A percentile compares a stretch with the other conserved stretches of the same genome.
Conservation (phyloP, 2,888 invertebrate species). For the Plebejus anna region DNA sequence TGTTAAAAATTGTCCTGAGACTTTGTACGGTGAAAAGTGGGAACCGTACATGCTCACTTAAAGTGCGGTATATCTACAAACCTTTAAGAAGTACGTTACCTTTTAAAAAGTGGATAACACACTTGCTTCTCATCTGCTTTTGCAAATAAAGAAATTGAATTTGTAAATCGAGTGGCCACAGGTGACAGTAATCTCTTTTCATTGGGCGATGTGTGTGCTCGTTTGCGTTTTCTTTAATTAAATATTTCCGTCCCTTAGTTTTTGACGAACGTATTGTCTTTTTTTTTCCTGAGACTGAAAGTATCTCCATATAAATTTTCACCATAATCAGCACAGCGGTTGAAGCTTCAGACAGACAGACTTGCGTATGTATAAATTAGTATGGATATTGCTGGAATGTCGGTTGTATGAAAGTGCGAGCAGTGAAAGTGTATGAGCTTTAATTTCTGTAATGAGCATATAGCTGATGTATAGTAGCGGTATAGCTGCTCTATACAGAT, state of each 20-base stretch:
- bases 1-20: not conserved
- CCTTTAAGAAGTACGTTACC: too few species aligned
- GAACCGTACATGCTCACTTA: not conserved
- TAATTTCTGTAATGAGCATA: constrained; percentile 11
- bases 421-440: constrained; percentile 22
- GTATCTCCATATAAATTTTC: too few species aligned
- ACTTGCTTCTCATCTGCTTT: too few species aligned
- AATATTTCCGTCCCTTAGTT: too few species aligned
- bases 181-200: too few species aligned
- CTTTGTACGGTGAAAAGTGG: not conserved
- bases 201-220: too few species aligned
- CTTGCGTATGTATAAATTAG: not conserved
- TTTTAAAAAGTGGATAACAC: too few species aligned
- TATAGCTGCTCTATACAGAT: not conserved
- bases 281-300: not conserved
- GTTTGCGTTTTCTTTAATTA: too few species aligned
- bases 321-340: too few species aligned
- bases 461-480: not conserved
- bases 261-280: not conserved
- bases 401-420: not conserved
- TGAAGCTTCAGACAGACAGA: not conserved
- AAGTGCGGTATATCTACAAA: too few species aligned
- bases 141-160: too few species aligned
- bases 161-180: too few species aligned
- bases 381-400: not conserved